phyloP scores from a whole-genome alignment of 2,113 vertebrate species.

The Oriolus oriolus region DNA sequence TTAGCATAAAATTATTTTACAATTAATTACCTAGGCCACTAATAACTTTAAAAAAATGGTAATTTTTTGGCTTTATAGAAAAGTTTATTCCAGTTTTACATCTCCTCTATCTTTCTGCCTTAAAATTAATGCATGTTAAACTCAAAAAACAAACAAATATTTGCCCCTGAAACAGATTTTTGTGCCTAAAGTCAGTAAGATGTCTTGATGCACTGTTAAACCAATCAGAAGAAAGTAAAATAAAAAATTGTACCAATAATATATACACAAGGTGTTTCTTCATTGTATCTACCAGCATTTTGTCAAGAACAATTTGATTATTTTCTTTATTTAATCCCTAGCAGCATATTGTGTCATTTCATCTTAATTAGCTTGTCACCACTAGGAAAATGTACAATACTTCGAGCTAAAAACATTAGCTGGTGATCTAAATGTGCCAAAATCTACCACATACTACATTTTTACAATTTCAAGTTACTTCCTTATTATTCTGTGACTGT shows the following conservation, averaged over 20 bases:
- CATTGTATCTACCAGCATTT: not conserved
- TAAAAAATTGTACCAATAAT: not conserved
- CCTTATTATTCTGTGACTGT: not conserved
- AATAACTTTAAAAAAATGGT: not conserved
- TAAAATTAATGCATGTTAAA: not conserved
- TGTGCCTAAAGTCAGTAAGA: not conserved
- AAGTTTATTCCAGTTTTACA: not conserved
- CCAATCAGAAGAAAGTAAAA: not conserved
- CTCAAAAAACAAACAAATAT: not conserved
- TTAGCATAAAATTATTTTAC: not conserved
- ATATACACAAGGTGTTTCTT: not conserved
- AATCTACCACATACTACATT: not conserved
- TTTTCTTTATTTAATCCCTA: not conserved
- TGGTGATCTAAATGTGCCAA: not conserved
- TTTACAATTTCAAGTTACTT: not conserved
- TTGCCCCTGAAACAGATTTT: not conserved
- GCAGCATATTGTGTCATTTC: not conserved
- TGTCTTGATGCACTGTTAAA: not conserved
- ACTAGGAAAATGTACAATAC: not conserved
- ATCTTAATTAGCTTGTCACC: not conserved
- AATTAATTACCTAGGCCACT: not conserved
- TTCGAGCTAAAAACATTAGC: not conserved
- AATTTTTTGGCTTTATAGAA: not conserved
- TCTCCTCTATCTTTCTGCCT: not conserved
- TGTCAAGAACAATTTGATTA: not conserved